These are phyloP conservation scores for Drosophila tanythrix DNA, from an alignment of 2,888 invertebrate genomes.

Conservation along the genomic window DNA sequence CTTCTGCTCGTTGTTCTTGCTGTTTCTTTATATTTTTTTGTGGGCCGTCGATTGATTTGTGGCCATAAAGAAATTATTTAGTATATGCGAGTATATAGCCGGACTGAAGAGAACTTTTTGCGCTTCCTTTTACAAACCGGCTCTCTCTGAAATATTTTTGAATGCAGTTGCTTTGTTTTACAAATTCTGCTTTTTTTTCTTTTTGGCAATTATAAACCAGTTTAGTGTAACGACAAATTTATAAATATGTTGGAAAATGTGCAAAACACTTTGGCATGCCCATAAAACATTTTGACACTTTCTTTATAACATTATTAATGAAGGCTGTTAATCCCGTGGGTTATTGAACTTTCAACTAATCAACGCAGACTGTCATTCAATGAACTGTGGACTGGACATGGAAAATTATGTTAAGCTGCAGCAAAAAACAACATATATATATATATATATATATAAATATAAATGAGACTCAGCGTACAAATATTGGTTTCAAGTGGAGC, in stretches of 20 bases:
- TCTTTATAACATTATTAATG: constrained; percentile 55
- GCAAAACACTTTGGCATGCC: constrained; percentile 39
- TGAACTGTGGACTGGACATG: background rate
- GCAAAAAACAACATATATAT: background rate
- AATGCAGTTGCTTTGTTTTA: constrained; percentile 40
- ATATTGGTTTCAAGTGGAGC: background rate
- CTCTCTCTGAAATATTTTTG: constrained; percentile 6
- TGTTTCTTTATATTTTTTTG: constrained; percentile 1
- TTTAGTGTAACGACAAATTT: constrained; percentile 58
- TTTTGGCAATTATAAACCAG: constrained; percentile 67
- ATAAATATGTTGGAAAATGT: constrained; percentile 52
- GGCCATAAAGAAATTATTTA: constrained; percentile 27
- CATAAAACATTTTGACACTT: constrained; percentile 67
- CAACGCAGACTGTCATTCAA: constrained; percentile 16
- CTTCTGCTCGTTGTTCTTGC: constrained; percentile 9
- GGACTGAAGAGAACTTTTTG: constrained; percentile 28
- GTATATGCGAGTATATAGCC: constrained; percentile 21
- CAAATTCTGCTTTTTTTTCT: background rate
- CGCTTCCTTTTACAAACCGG: constrained; percentile 38
- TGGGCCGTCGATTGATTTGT: constrained; percentile 25
- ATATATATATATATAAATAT: background rate
- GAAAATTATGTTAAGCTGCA: background rate
- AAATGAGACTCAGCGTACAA: background rate
- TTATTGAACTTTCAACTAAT: constrained; percentile 60
- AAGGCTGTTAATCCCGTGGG: constrained; percentile 43